Base-by-base conservation (phyloP, 2,888 invertebrate species). In the Nomada lathburiana region DNA sequence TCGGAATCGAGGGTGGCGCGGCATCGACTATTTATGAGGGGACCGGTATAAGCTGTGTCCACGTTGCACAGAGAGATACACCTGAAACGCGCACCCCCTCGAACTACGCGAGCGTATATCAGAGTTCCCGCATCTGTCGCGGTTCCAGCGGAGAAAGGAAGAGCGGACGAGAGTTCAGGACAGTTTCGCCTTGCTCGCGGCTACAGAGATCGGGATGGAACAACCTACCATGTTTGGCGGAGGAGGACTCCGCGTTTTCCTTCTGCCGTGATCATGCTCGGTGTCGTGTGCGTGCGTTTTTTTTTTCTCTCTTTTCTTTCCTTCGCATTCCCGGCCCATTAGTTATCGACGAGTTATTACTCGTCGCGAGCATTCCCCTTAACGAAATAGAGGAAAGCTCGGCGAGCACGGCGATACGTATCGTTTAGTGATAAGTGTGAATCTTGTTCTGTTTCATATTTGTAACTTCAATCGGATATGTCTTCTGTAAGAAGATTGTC, bases 331-430 rank as follows among this genome's bases (percentile, higher is more conserved):
- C 63, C 36, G 52, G 80, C 62, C 85, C 87, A 85, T 87, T 87
- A 87, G 74, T 87, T 87, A 87, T 87, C 87, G 87, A 78, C 87
- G 87, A 87, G 76, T 87, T 87, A 87, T 87, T 87, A 87, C 85
- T 77, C 85, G 79, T 73, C 79, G 79, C 76, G 80, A 79, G 72
- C 86, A 60, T 72, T 64, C 81, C 70, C 71, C 75, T 78, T 42
- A 85, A 73, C 80, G 75, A 83, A 81, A 79, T 70, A 70, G 78
- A 47, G 62, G 53, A 78, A 64, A 63, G 50, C 18, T 16, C 9
- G 44, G 10, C 16, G 52, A 44, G 36, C 26, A 42, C 36, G 5
- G 59, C 60, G 77, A 77, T 77, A 53, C 53, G 44, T 44, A 77
- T 77, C 77, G 47, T 1, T 1, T 0, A 29, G 63, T 50, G 68